phyloP scores from a whole-genome alignment of 2,113 vertebrate species.

The Origma solitaria region DNA sequence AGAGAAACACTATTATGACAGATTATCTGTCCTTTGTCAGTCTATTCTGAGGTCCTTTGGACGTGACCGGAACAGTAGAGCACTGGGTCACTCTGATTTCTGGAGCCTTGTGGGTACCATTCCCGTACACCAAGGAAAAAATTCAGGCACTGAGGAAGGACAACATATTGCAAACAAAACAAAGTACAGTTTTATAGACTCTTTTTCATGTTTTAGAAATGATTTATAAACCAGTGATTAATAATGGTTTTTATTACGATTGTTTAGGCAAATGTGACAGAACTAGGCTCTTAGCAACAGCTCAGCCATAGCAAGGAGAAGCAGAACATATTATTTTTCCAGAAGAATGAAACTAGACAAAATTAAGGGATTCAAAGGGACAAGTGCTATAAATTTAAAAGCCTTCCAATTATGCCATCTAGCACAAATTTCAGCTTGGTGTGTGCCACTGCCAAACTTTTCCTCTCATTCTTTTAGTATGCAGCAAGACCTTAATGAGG shows the following conservation, averaged over 20 bases:
- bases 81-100: not conserved
- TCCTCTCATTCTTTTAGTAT: not conserved
- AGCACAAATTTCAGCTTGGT: not conserved
- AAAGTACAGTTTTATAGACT: not conserved
- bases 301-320: not conserved
- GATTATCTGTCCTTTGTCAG: not conserved
- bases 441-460: not conserved
- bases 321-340: not conserved
- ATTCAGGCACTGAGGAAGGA: not conserved
- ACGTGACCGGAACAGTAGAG: not conserved
- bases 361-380: not conserved
- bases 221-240: not conserved
- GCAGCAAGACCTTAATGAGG: not conserved
- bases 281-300: not conserved
- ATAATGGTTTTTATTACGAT: not conserved
- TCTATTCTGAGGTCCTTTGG: not conserved
- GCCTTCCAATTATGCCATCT: not conserved
- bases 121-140: not conserved
- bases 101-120: not conserved
- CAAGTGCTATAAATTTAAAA: not conserved
- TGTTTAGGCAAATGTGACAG: conserved; percentile 2
- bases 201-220: not conserved
- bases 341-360: not conserved
- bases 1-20: not conserved
- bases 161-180: not conserved